These are phyloP conservation scores for Enteromius trimaculatus DNA, from an alignment of 2,797 vertebrate genomes.

Conservation along the genomic window DNA sequence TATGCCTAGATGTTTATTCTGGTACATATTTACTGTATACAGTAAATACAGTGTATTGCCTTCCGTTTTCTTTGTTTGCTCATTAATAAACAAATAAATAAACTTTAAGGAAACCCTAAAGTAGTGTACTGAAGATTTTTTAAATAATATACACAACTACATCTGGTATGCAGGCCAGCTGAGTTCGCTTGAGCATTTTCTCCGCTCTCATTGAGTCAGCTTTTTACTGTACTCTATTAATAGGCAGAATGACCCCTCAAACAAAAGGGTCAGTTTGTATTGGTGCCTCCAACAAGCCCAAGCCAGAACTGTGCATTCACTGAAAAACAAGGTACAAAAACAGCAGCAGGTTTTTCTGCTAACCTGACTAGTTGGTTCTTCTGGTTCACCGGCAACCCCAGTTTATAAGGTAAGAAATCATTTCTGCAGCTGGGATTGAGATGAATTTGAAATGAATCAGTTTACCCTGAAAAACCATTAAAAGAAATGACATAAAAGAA, in stretches of 20 bases:
- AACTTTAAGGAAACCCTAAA: neutral
- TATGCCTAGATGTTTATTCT: slow-evolving; percentile 11
- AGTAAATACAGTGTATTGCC: too few species aligned
- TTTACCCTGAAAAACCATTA: neutral
- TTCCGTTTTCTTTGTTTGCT: neutral
- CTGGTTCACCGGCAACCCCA: neutral
- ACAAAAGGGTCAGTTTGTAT: slow-evolving; percentile 48
- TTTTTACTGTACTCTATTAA: slow-evolving; percentile 42
- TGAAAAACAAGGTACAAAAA: slow-evolving; percentile 22
- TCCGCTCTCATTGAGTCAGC: slow-evolving; percentile 39
- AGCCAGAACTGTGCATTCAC: slow-evolving; percentile 32
- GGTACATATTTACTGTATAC: neutral
- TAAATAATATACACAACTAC: neutral
- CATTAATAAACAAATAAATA: slow-evolving; percentile 22
- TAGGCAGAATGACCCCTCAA: slow-evolving; percentile 47
- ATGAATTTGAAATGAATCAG: neutral
- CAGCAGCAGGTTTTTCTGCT: slow-evolving; percentile 6
- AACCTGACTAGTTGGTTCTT: slow-evolving; percentile 21
- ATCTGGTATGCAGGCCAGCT: neutral
- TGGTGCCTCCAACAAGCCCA: slow-evolving; percentile 31
- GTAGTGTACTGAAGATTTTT: neutral
- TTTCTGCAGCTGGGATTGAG: neutral
- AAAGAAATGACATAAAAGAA: neutral
- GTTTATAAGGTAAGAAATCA: slow-evolving; percentile 26
- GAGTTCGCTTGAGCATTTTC: slow-evolving; percentile 27